These are phyloP conservation scores for Solea solea DNA, from an alignment of 2,113 vertebrate species.

Conservation along the genomic window DNA sequence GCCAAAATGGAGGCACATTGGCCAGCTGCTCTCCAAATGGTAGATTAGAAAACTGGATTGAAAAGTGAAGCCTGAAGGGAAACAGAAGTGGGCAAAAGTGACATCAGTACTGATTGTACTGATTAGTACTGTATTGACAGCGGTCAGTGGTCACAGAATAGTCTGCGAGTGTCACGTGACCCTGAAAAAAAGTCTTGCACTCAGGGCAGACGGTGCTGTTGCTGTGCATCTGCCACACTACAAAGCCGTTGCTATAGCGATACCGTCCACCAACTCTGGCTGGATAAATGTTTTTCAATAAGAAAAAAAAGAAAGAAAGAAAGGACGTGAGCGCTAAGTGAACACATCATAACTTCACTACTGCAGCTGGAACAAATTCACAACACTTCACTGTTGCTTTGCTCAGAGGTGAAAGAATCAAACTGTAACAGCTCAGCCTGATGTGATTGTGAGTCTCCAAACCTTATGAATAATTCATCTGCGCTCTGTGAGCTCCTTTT, in stretches of 20 bases:
- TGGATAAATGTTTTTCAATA: slow-evolving; percentile 39
- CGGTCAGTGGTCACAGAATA: not conserved
- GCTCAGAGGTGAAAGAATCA: not conserved
- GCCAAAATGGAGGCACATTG: slow-evolving; percentile 44
- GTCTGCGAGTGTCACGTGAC: not conserved
- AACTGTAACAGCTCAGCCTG: not conserved
- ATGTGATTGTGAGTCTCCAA: not conserved
- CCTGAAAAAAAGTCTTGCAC: not conserved
- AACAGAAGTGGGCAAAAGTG: not conserved
- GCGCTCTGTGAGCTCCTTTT: not conserved
- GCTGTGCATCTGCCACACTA: slow-evolving; percentile 62
- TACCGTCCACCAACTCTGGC: slow-evolving; percentile 56
- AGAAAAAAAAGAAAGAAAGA: slow-evolving; percentile 38
- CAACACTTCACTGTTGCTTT: slow-evolving; percentile 2
- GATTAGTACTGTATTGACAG: too few species aligned
- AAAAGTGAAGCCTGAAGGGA: slow-evolving; percentile 9
- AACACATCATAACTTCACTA: slow-evolving; percentile 7
- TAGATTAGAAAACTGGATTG: slow-evolving; percentile 16
- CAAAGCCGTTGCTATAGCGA: slow-evolving; percentile 73
- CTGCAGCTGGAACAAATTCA: slow-evolving; percentile 12
- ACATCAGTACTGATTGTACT: not conserved
- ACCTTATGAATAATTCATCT: not conserved
- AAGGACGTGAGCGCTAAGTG: slow-evolving; percentile 38
- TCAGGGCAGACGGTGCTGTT: slow-evolving; percentile 26
- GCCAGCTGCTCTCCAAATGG: slow-evolving; percentile 53